Base-by-base conservation (phyloP, 2,113 vertebrate species). In the Urocitellus parryii region DNA sequence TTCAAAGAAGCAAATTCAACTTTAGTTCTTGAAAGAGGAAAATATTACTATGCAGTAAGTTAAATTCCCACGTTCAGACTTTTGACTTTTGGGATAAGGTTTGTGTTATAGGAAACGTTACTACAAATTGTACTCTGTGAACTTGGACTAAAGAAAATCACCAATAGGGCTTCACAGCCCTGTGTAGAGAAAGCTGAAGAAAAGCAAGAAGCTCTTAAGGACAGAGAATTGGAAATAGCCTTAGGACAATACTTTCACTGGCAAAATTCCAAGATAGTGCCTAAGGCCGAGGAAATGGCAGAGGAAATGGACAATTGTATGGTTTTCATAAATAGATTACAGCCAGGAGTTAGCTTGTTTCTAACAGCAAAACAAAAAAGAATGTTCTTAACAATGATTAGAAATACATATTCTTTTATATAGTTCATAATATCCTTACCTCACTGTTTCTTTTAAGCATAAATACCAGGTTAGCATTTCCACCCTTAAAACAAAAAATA, bases 391-490 rank as follows among this genome's bases (percentile, higher is more conserved):
- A 29, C 63, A 70, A 68, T 53, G 5, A 4, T 8, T 37, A 68
- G 16, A 37, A 51, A 48, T 25, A 24, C 56, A 29, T 27, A 14
- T 45, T 48, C 81, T 37, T 53, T 37, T 24, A n/a, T 14, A 0
- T 3, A 74, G 37, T 0, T 0, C 53, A 61, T 65, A 94, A 89
- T 22, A 65, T 95, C 95, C 98, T 99, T 99, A 99, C 99, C 99
- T 99, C 99, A 14, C 99, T 99, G 99, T 99, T 99, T 97, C 99
- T 99, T 98, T 99, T 99, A 97, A 99, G 98, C 97, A 99, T 98
- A 97, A 99, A 99, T 97, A 99, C 98, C 97, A 99, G 97, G 98
- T 99, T 99, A 85, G 99, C 98, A 93, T 99, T 99, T 98, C 99
- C 99, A 98, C 99, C 99, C 99, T 99, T 51, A 95, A 98, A 96